phyloP scores from a whole-genome alignment of 2,113 vertebrate species.

The Pampusana beccarii region DNA sequence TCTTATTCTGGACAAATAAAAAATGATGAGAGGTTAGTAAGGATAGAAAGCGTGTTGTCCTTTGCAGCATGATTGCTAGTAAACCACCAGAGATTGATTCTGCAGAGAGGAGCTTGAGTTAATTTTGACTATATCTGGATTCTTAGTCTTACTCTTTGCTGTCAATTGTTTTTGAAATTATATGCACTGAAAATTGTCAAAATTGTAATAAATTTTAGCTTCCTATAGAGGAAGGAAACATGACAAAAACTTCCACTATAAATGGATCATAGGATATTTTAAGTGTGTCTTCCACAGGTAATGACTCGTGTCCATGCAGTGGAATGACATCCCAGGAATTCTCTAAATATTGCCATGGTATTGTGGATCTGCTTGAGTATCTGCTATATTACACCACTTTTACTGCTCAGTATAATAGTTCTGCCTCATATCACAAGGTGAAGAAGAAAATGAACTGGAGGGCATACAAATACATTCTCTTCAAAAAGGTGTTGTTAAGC shows the following conservation, averaged over 20 bases:
- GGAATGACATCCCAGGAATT: background rate
- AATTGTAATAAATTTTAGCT: no score
- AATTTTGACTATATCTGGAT: background rate
- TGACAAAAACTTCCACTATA: background rate
- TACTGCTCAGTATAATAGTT: background rate
- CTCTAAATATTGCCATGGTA: background rate
- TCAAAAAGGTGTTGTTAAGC: background rate
- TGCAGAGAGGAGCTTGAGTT: background rate
- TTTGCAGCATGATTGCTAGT: background rate
- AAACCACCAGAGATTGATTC: background rate
- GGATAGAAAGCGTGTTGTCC: background rate
- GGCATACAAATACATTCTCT: background rate
- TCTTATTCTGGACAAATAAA: background rate
- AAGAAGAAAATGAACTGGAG: background rate
- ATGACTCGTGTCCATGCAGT: background rate
- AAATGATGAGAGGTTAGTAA: background rate
- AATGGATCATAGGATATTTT: background rate
- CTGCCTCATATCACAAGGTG: background rate
- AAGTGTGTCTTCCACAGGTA: background rate
- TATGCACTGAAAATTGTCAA: background rate
- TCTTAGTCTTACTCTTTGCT: background rate
- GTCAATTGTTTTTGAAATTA: background rate
- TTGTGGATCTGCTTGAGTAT: background rate
- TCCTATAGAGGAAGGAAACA: background rate
- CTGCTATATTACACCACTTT: background rate